phyloP scores from a whole-genome alignment of 1,140 invertebrate genomes.

The Cephus cinctus region DNA sequence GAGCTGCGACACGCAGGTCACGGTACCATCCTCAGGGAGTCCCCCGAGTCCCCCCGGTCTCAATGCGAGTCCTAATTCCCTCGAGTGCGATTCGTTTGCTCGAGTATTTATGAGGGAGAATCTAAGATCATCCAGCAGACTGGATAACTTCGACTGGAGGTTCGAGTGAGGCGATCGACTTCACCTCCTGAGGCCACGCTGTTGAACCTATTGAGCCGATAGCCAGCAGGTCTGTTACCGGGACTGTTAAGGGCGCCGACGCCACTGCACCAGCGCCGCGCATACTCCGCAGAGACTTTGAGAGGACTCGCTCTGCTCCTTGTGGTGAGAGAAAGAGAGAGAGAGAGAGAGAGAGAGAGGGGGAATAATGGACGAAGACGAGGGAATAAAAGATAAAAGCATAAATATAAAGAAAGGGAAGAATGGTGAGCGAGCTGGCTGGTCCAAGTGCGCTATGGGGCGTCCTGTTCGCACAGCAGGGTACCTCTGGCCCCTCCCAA shows the following conservation, averaged over 20 bases:
- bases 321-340: slow-evolving; percentile 15
- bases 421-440: slow-evolving; percentile 9
- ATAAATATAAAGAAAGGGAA: slow-evolving; percentile 9
- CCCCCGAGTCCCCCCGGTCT: slow-evolving; percentile 2
- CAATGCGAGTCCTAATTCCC: slow-evolving; percentile 19
- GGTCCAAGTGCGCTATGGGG: slow-evolving; percentile 39
- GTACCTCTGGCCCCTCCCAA: slow-evolving; percentile 38
- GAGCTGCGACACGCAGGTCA: background rate
- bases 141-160: no score
- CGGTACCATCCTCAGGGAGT: no score
- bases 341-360: slow-evolving; percentile 5
- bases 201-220: no score
- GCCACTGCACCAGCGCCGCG: no score
- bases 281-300: no score
- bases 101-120: slow-evolving; percentile 11
- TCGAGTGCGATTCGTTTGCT: slow-evolving; percentile 8
- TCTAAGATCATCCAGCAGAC: no score
- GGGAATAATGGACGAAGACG: background rate
- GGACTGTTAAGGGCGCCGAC: no score
- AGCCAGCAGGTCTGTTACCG: no score
- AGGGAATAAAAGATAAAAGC: slow-evolving; percentile 2
- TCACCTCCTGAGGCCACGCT: no score
- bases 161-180: no score
- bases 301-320: no score
- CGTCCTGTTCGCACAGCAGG: slow-evolving; percentile 44